Percentiles rank a stretch among this genome's conserved stretches.
phyloP scores from a whole-genome alignment of 2,888 invertebrate genomes.

The Leucophenga maculata region DNA sequence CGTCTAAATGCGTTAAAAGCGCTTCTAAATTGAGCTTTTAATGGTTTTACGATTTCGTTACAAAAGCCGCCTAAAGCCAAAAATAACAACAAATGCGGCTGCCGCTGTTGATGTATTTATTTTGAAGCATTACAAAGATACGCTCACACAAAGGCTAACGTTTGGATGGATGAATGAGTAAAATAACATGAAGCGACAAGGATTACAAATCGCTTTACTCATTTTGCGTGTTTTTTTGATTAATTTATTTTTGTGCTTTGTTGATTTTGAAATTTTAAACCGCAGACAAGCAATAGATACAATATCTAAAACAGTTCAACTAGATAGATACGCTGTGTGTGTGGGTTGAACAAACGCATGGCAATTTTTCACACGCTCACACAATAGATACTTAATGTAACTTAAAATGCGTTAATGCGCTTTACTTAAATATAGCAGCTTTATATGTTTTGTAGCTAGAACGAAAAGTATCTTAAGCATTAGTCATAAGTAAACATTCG shows the following conservation, averaged over 20 bases:
- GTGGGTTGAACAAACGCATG: neutral
- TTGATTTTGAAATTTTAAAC: conserved; percentile 10
- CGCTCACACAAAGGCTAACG: neutral
- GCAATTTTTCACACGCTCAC: conserved; percentile 6
- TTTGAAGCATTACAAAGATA: neutral
- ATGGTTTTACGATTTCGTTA: conserved; percentile 55
- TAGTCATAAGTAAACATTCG: too few relatives aligned
- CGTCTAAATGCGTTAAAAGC: conserved; percentile 56
- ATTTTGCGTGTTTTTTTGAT: neutral
- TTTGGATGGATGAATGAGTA: neutral
- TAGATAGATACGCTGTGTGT: neutral
- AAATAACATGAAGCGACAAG: neutral
- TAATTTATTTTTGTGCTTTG: conserved; percentile 2
- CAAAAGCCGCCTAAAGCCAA: conserved; percentile 3
- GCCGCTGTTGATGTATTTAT: too few relatives aligned
- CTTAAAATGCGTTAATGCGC: conserved; percentile 48
- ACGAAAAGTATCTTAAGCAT: neutral
- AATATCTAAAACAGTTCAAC: neutral
- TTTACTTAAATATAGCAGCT: conserved; percentile 52
- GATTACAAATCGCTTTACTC: neutral
- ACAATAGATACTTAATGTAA: neutral
- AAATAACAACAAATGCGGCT: neutral
- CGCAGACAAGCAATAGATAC: neutral
- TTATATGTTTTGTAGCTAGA: neutral
- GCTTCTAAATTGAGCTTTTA: conserved; percentile 60